Evolutionary conservation across 2,888 invertebrate species (phyloP).

Genomic region (Hirtodrosophila trivittata): DNA sequence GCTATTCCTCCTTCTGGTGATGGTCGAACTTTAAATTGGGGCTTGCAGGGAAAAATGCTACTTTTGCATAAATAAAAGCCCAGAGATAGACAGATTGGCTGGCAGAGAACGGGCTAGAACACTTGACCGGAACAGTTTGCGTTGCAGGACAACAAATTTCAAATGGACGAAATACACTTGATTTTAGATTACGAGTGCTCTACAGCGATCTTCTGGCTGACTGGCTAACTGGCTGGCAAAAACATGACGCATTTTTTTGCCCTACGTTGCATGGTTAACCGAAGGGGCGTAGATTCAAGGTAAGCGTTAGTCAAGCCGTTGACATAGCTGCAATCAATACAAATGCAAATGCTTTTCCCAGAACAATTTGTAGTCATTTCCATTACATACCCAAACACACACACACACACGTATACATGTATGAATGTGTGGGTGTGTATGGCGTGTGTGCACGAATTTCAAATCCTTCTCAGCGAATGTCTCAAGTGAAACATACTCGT

Average conservation of each 20-base stretch:
- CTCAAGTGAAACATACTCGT: neutral
- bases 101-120: slow-evolving; percentile 22
- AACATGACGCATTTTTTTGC: slow-evolving; percentile 9
- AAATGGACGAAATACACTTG: slow-evolving; percentile 47
- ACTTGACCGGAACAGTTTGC: slow-evolving; percentile 39
- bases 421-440: slow-evolving; percentile 8
- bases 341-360: slow-evolving; percentile 13
- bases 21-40: slow-evolving; percentile 56
- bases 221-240: slow-evolving; percentile 9
- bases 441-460: slow-evolving; percentile 3
- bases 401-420: neutral
- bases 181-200: slow-evolving; percentile 50
- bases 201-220: slow-evolving; percentile 43
- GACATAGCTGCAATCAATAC: slow-evolving; percentile 27
- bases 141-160: slow-evolving; percentile 45
- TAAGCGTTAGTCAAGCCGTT: slow-evolving; percentile 22
- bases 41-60: slow-evolving; percentile 55
- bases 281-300: slow-evolving; percentile 5
- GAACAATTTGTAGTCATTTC: slow-evolving; percentile 13
- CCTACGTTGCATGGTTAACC: slow-evolving; percentile 4
- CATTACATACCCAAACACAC: slow-evolving; percentile 1
- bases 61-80: slow-evolving; percentile 74
- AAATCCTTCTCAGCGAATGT: slow-evolving; percentile 7
- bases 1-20: slow-evolving; percentile 11
- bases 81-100: slow-evolving; percentile 60